Percentiles rank a stretch among this genome's conserved stretches.
Evolutionary conservation across 2,888 invertebrate genomes (phyloP).

Genomic region (Scrobipalpa atriplicella): DNA sequence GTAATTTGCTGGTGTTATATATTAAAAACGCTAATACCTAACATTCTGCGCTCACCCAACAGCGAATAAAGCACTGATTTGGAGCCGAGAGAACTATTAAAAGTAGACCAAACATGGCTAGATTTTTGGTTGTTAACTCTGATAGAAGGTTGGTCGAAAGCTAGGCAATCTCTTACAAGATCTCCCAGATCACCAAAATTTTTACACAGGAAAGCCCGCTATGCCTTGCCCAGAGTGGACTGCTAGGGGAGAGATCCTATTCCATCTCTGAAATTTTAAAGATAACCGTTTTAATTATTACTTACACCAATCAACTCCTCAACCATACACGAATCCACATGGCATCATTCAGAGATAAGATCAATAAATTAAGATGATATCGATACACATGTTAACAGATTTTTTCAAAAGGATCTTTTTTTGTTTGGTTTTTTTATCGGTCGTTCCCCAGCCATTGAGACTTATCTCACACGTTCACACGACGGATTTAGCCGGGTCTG

Average conservation of each 20-base stretch:
- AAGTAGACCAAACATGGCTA: too few species aligned
- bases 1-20: too few species aligned
- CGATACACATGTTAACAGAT: constrained; percentile 29
- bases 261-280: not conserved
- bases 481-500: constrained; percentile 57
- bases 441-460: constrained; percentile 41
- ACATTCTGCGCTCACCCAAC: too few species aligned
- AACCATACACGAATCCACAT: constrained; percentile 5
- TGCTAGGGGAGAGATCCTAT: not conserved
- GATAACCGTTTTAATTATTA: not conserved
- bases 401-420: constrained; percentile 38
- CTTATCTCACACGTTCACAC: constrained; percentile 68
- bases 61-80: too few species aligned
- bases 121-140: too few species aligned
- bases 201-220: too few species aligned
- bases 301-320: constrained; percentile 4
- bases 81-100: too few species aligned
- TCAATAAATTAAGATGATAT: constrained; percentile 19
- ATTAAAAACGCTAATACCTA: too few species aligned
- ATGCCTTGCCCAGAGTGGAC: too few species aligned
- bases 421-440: constrained; percentile 41
- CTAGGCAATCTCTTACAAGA: too few species aligned
- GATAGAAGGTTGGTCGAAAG: too few species aligned
- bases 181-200: too few species aligned
- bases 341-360: constrained; percentile 14